Evolutionary conservation across 2,113 vertebrate genomes (phyloP), one percentile per base, ranked within the genome.

Genomic region (Ciconia maguari): DNA sequence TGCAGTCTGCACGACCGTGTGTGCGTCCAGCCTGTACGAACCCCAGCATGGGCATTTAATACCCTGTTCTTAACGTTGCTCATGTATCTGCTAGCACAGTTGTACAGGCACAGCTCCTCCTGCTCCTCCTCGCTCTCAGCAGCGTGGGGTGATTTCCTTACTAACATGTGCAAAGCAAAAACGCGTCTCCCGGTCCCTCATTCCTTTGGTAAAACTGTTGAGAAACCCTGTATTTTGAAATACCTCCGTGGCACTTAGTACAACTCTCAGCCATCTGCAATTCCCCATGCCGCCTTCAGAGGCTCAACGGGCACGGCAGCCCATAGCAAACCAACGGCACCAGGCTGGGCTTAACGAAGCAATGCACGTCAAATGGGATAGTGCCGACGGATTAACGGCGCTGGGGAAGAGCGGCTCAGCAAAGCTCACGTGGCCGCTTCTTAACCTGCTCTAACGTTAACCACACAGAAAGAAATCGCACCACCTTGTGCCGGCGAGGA

Each of bases 11-110:
- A 29, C 0, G 6, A 8, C 2, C 4, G 36, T 12, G 48, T 1
- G 6, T 10, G 29, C 14, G 0, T 29, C 14, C 57, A 36, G 70
- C 41, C 41, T 17, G 13, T 6, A 4, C 34, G 14, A 32, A 24
- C 51, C 41, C 62, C 51, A 7, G 41, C 49, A 19, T 0, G 10
- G 3, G n/a, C 71, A 24, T 1, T 0, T 7, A 58, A 16, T 0
- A 11, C 13, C 15, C 32, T 14, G 25, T 38, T 24, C 61, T n/a
- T 5, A 54, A 6, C 38, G 29, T 57, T 16, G 16, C 71, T 54
- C 38, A 6, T 1, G 0, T 1, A 6, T 1, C 34, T 7, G 44
- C 2, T 4, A 20, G 57, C 55, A 7, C 34, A 4, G 41, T 2
- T 10, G 10, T 16, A 61, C 19, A 13, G 17, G n/a, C 54, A 13